Conservation (phyloP, 2,113 vertebrate genomes). For the Glaucidium brasilianum region DNA sequence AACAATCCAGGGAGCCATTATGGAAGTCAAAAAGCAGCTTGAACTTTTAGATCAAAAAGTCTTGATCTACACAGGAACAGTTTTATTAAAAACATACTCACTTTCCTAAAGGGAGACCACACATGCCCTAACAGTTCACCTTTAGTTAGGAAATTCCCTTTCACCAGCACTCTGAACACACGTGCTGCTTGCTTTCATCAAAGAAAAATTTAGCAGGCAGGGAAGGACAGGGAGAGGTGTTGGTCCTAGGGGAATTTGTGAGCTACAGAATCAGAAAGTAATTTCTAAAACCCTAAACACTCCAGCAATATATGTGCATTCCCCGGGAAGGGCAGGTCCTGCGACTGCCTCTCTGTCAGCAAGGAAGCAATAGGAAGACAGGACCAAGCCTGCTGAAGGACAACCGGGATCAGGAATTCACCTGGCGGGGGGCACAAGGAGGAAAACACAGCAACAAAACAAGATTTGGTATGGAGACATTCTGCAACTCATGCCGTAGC, state of each 20-base stretch:
- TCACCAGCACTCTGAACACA: not conserved
- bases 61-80: not conserved
- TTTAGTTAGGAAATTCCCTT: constrained; percentile 12
- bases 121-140: not conserved
- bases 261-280: not conserved
- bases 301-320: not conserved
- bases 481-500: accelerated
- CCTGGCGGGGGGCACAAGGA: not conserved
- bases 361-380: not conserved
- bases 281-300: not conserved
- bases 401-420: not conserved
- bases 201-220: not conserved
- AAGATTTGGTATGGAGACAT: not conserved
- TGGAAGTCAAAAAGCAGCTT: not conserved
- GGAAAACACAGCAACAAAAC: not conserved
- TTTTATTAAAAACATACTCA: not conserved
- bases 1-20: not conserved
- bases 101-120: not conserved
- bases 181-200: not conserved
- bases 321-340: not conserved
- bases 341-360: accelerated
- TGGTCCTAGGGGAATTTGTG: not conserved
- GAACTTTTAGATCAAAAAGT: not conserved
- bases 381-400: not conserved
- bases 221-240: not conserved